Evolutionary conservation across 2,113 vertebrate genomes (phyloP).

Genomic region (Cromileptes altivelis): DNA sequence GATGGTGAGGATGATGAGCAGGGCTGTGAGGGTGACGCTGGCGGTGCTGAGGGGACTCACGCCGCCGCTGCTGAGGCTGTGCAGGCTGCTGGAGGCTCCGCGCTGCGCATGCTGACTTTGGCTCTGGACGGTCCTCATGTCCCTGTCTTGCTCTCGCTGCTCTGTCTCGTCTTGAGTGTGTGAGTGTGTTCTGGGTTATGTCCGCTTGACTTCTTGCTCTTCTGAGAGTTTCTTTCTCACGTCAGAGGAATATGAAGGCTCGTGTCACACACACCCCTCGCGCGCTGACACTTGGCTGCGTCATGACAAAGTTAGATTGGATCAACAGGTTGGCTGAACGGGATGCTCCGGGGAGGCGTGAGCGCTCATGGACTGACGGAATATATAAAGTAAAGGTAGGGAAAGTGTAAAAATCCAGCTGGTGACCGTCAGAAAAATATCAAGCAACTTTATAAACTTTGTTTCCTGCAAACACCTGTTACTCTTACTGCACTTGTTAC

Average conservation of each 20-base stretch:
- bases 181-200: neutral
- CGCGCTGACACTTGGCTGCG: constrained; percentile 65
- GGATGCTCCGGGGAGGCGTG: neutral
- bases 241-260: constrained; percentile 75
- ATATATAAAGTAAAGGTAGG: neutral
- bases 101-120: constrained; percentile 59
- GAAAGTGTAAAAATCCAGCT: neutral
- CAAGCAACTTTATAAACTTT: neutral
- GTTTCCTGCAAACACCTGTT: neutral
- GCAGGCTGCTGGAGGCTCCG: constrained; percentile 60
- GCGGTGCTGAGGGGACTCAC: constrained; percentile 70
- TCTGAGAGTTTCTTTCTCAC: constrained; percentile 58
- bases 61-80: constrained; percentile 47
- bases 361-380: neutral
- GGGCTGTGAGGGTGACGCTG: constrained; percentile 72
- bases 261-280: constrained; percentile 41
- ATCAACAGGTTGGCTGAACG: constrained; percentile 29
- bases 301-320: constrained; percentile 62
- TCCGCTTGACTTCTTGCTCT: constrained; percentile 54
- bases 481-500: neutral
- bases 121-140: constrained; percentile 74
- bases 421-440: neutral
- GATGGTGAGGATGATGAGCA: constrained; percentile 78
- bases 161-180: neutral
- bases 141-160: neutral